Evolutionary conservation across 1,140 invertebrate species (phyloP), one percentile per base, ranked within the genome.

Genomic region (Ditylenchus dipsaci): DNA sequence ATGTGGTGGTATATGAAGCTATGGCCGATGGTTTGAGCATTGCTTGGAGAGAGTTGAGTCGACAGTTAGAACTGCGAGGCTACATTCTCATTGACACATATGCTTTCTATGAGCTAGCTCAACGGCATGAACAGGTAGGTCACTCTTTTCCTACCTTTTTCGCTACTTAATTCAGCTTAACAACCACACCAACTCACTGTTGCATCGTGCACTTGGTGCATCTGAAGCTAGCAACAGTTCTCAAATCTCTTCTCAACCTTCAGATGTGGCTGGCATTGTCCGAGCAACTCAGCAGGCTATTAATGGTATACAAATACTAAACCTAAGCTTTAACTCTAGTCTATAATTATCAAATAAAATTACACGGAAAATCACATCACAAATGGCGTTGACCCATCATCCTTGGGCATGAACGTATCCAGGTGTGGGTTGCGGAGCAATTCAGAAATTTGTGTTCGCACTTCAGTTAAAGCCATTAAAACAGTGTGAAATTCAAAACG

Each of bases 11-110:
- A 21, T 92, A 93, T 80, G 88, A 90, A 62, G 91, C 91, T 0
- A 94, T 95, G 92, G 91, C 91, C 13, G 90, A 92, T 82, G 91
- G 90, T 21, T 84, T 95, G 38, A 89, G 89, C 49, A 87, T 89
- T 71, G 91, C 91, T 0, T 95, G 92, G 92, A 89, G 88, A 77
- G 91, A 92, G 80, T 88, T 94, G 49, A 90, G 92, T 79, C 85
- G 86, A 17, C 88, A 91, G 78, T 84, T 94, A 67, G 89, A 92
- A 77, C 86, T 88, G 62, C 86, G 91, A 57, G 89, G 89, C 76
- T 86, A 88, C 63, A 88, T 94, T 63, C 85, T 94, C 21, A 88
- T 91, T 76, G 85, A 90, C 57, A 85, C 84, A 58, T 78, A 85
- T 23, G 75, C 75, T 56, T 86, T 86, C 77, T 85, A 77, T 71